phyloP scores from a whole-genome alignment of 2,888 invertebrate species.

The Brassicogethes aeneus region DNA sequence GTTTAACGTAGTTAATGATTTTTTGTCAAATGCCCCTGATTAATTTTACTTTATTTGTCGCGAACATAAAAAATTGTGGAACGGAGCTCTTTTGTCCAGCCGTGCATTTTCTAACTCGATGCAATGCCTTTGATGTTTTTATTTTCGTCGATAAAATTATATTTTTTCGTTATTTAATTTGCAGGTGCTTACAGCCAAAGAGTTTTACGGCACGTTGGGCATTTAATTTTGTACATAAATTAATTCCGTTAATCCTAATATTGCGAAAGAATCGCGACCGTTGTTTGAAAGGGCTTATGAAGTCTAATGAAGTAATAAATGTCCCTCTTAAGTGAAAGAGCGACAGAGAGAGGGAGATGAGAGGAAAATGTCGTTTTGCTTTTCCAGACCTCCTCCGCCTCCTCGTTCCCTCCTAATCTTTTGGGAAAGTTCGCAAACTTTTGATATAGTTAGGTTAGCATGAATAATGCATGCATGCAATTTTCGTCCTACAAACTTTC shows the following conservation, averaged over 20 bases:
- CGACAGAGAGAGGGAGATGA: no score
- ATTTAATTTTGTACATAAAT: no score
- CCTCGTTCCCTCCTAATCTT: slow-evolving; percentile 20
- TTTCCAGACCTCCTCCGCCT: slow-evolving; percentile 8
- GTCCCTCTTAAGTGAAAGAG: slow-evolving; percentile 23
- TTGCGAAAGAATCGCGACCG: no score
- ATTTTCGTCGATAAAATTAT: no score
- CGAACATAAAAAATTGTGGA: not conserved
- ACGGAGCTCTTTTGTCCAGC: slow-evolving; percentile 1
- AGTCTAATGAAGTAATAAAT: slow-evolving; percentile 31
- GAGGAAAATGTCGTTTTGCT: slow-evolving; percentile 8
- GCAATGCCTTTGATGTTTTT: no score
- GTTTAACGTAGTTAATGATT: slow-evolving; percentile 26
- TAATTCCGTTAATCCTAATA: no score
- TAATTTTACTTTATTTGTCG: slow-evolving; percentile 17
- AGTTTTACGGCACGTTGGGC: no score
- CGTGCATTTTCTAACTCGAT: slow-evolving; percentile 28
- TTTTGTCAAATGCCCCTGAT: slow-evolving; percentile 17
- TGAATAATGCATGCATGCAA: slow-evolving; percentile 46
- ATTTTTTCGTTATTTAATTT: no score
- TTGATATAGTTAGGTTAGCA: slow-evolving; percentile 42
- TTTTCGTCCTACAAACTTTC: slow-evolving; percentile 44
- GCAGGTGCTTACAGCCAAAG: no score
- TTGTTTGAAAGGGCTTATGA: slow-evolving; percentile 18
- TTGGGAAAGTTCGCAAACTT: slow-evolving; percentile 36